A percentile compares a stretch with the other conserved stretches of the same genome.
These are phyloP conservation scores for Clepsis dumicolana DNA, from an alignment of 2,888 invertebrate species.

Conservation along the genomic window DNA sequence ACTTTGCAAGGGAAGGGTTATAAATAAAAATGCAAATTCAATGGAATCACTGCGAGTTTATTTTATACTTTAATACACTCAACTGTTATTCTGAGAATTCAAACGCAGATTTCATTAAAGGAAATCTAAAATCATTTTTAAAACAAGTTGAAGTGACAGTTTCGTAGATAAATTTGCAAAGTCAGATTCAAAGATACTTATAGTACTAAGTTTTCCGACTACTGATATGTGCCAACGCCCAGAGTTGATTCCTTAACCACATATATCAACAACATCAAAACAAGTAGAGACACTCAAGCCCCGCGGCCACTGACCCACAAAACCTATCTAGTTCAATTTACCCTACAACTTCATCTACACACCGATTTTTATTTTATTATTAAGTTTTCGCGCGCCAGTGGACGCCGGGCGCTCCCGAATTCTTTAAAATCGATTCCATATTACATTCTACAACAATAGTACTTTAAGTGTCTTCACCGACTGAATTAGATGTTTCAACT, in stretches of 20 bases:
- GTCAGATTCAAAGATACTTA: conserved; percentile 84
- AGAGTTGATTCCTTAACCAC: conserved; percentile 83
- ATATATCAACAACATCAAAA: conserved; percentile 85
- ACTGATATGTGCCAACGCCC: conserved; percentile 80
- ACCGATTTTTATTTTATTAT: not conserved
- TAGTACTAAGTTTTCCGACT: conserved; percentile 80
- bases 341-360: conserved; percentile 17
- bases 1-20: conserved; percentile 5
- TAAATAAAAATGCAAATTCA: conserved; percentile 71
- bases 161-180: conserved; percentile 45
- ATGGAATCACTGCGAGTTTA: conserved; percentile 87
- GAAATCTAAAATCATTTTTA: conserved; percentile 61
- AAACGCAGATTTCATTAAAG: conserved; percentile 64
- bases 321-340: conserved; percentile 15
- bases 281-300: conserved; percentile 73
- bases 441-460: conserved; percentile 79
- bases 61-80: conserved; percentile 84
- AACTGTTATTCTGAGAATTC: conserved; percentile 78
- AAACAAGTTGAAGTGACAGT: conserved; percentile 37
- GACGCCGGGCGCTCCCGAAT: conserved; percentile 44
- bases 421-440: conserved; percentile 42
- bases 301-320: conserved; percentile 11
- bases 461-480: conserved; percentile 83
- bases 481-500: conserved; percentile 68
- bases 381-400: conserved; percentile 53